Conservation (phyloP, 2,113 vertebrate genomes). For the Chionomys nivalis region DNA sequence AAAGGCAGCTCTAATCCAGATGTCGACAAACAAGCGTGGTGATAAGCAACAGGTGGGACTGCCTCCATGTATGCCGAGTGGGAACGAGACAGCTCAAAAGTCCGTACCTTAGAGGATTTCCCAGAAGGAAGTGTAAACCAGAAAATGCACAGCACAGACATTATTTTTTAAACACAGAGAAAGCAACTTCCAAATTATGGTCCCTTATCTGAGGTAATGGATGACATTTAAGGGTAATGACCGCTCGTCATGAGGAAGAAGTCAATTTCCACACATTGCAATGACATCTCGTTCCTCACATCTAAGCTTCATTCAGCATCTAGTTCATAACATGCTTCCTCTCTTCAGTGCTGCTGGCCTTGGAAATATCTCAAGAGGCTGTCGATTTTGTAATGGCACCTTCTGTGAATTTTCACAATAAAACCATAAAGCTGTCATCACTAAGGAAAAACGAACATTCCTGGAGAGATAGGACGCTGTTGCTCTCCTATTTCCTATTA, state of each 20-base stretch:
- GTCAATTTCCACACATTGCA: slow-evolving; percentile 3
- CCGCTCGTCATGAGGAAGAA: not conserved
- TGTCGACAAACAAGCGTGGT: not conserved
- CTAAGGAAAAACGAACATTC: slow-evolving; percentile 44
- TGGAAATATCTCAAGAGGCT: slow-evolving; percentile 68
- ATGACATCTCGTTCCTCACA: slow-evolving; percentile 48
- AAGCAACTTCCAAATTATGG: not conserved
- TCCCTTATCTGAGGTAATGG: not conserved
- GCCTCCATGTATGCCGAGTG: not conserved
- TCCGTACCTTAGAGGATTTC: not conserved
- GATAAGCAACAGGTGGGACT: not conserved
- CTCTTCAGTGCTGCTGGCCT: slow-evolving; percentile 46
- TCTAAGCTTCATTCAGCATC: slow-evolving; percentile 58
- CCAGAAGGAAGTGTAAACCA: not conserved
- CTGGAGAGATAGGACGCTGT: not conserved
- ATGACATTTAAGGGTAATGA: not conserved
- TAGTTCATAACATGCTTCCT: slow-evolving; percentile 73
- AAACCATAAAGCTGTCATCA: slow-evolving; percentile 74
- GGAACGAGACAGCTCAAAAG: not conserved
- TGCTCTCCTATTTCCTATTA: not conserved
- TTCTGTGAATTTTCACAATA: slow-evolving; percentile 72
- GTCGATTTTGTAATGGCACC: slow-evolving; percentile 74
- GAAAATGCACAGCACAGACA: not conserved
- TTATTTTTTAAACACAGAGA: not conserved
- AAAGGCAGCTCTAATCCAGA: not conserved